Evolutionary conservation across 2,113 vertebrate species (phyloP).

Genomic region (Macquaria ambigua): DNA sequence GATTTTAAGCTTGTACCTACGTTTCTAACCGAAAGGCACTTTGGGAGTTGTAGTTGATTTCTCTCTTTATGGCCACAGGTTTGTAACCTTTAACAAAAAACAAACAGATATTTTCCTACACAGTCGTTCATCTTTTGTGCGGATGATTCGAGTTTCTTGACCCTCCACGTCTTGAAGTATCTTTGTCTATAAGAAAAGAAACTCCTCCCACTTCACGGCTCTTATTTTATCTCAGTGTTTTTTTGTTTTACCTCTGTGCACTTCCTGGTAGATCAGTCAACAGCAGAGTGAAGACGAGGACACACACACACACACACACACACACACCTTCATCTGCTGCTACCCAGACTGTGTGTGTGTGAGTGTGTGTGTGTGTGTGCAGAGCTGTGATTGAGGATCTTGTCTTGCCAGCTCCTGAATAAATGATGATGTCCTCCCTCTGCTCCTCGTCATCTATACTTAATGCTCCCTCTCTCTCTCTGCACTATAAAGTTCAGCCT

Average conservation of each 20-base stretch:
- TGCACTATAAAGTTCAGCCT: conserved; percentile 38
- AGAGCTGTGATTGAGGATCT: conserved; percentile 62
- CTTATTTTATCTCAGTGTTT: not conserved
- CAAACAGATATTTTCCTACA: too few species aligned
- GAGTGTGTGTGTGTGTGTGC: conserved; percentile 25
- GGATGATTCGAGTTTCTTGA: too few species aligned
- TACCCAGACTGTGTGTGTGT: conserved; percentile 1
- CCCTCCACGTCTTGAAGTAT: not conserved
- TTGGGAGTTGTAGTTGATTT: too few species aligned
- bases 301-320: conserved; percentile 11
- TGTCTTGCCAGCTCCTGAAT: conserved; percentile 68
- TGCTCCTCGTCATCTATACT: conserved; percentile 75
- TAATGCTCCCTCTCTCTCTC: conserved; percentile 52
- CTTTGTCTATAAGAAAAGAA: too few species aligned
- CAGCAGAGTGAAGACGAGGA: conserved; percentile 15
- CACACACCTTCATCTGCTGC: conserved; percentile 4
- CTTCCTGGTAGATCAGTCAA: conserved; percentile 9
- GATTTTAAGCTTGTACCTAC: too few species aligned
- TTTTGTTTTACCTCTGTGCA: not conserved
- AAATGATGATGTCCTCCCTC: conserved; percentile 76
- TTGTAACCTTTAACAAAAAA: too few species aligned
- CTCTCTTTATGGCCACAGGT: too few species aligned
- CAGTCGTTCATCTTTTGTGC: too few species aligned
- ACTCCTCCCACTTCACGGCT: not conserved
- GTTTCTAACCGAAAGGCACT: too few species aligned